These are phyloP conservation scores for Palloptera scutellata DNA, from an alignment of 2,888 invertebrate genomes.

Conservation along the genomic window DNA sequence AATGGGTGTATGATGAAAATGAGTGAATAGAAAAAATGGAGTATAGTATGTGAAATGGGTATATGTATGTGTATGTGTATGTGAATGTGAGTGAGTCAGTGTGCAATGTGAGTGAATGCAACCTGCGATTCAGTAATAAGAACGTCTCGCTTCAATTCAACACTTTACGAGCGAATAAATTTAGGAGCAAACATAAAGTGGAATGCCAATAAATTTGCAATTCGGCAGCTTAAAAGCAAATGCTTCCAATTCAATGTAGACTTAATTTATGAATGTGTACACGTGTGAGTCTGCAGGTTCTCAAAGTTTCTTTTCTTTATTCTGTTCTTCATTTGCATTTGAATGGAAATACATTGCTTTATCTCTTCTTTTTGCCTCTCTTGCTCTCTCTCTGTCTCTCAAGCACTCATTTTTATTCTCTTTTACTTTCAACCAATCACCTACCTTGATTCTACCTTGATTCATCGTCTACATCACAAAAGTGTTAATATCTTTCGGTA, in stretches of 20 bases:
- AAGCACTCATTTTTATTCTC: no score
- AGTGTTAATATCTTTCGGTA: constrained; percentile 50
- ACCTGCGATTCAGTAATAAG: constrained; percentile 17
- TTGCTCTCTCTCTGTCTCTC: no score
- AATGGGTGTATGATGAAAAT: neutral
- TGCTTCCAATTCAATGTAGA: no score
- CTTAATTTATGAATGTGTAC: no score
- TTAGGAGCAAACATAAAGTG: constrained; percentile 3
- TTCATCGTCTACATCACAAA: neutral
- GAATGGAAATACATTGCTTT: no score
- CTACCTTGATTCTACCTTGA: no score
- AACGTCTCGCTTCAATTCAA: constrained; percentile 7
- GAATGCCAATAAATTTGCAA: constrained; percentile 11
- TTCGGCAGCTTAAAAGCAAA: neutral
- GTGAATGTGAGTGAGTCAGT: neutral
- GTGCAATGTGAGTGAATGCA: constrained; percentile 9
- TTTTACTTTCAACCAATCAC: no score
- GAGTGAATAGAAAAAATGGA: constrained; percentile 18
- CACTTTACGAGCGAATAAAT: constrained; percentile 24
- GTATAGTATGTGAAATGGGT: constrained; percentile 14
- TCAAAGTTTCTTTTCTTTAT: no score
- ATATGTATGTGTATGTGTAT: neutral
- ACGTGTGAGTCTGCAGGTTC: no score
- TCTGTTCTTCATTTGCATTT: no score
- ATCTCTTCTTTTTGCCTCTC: no score